Percentiles rank a stretch among this genome's conserved stretches.
Conservation (phyloP, 2,113 vertebrate genomes). For the Pantherophis guttatus region DNA sequence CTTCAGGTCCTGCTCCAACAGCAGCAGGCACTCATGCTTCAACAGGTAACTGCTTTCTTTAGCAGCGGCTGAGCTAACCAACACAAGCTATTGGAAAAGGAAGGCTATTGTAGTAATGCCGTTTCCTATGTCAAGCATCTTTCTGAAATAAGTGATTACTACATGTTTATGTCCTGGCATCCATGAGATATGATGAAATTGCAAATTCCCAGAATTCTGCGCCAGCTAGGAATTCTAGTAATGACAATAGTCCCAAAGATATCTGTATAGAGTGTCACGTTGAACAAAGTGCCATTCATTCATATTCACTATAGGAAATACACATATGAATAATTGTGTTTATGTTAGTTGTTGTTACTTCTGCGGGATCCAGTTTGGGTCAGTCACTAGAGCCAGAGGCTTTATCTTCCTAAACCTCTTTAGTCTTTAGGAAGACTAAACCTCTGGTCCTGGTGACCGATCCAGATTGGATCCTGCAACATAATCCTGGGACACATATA, state of each 20-base stretch:
- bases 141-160: not conserved
- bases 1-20: constrained; percentile 98
- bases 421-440: not conserved
- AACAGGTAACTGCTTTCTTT: constrained; percentile 82
- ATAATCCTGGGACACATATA: not conserved
- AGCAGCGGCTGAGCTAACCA: not conserved
- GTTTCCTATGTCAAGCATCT: not conserved
- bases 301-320: not conserved
- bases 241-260: not conserved
- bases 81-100: not conserved
- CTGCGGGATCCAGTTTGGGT: not conserved
- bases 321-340: not conserved
- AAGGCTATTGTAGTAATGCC: not conserved
- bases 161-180: not conserved
- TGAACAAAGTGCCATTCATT: not conserved
- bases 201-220: not conserved
- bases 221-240: not conserved
- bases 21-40: constrained; percentile 99
- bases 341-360: not conserved
- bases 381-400: not conserved
- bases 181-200: not conserved
- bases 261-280: not conserved
- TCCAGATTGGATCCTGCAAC: not conserved
- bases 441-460: not conserved
- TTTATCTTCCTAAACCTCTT: not conserved